Evolutionary conservation across 2,888 invertebrate genomes (phyloP), one percentile per base, ranked within the genome.

Genomic region (Stegana nigrithorax): DNA sequence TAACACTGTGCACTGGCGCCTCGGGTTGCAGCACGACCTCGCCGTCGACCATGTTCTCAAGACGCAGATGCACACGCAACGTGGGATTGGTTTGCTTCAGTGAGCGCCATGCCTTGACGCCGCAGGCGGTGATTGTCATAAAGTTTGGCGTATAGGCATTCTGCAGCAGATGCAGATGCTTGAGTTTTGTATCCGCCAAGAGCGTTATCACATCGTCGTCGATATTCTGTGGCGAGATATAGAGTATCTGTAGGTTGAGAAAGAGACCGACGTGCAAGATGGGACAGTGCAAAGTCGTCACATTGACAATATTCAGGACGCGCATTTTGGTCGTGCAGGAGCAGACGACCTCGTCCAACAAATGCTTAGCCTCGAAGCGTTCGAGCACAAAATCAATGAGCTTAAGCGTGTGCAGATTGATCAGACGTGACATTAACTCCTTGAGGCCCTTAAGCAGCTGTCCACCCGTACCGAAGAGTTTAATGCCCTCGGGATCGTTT

Each of bases 381-480:
- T 93, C 91, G 56, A 95, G 83, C 83, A 94, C 90, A 64, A 95
- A 87, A 83, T 95, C 92, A 23, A 91, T 88, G 51, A 95, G 83
- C 74, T 91, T 91, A 42, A 95, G 82, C 5, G 88, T 87, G 69
- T 87, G 88, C 7, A 95, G 82, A 66, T 89, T 88, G 45, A 86
- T 87, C 39, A 95, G 84, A 77, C 91, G 91, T 2, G 88, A 85
- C 87, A 94, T 88, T 3, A 94, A 85, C 64, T 90, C 87, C 81
- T 91, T 92, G 1, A 92, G 81, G 1, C 90, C 89, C 65, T 88
- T 89, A 10, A 92, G 78, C 8, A 92, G 81, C 83, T 91, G 90
- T 59, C 92, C 92, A 4, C 93, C 93, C 0, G 94, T 95, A 27
- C 94, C 94, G 80, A 92, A 93, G 0, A 93, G 86, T 68, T 89